Evolutionary conservation across 2,113 vertebrate species (phyloP).

Genomic region (Alexandromys fortis): DNA sequence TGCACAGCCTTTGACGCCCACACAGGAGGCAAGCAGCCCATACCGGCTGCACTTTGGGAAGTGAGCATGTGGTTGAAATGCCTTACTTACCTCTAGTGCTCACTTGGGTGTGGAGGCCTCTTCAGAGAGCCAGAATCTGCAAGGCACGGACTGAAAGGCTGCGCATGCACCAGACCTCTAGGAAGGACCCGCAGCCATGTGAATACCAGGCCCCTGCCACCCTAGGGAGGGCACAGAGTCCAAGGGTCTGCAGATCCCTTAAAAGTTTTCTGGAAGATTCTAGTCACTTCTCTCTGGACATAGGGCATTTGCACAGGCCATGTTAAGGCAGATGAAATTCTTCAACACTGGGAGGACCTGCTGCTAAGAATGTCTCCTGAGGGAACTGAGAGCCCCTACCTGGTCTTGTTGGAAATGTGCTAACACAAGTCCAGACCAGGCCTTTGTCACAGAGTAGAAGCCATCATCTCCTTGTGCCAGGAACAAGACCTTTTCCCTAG

Average conservation of each 20-base stretch:
- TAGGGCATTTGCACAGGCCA: not conserved
- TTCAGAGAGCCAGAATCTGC: not conserved
- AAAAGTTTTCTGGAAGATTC: not conserved
- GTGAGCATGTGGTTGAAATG: not conserved
- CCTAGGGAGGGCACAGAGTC: not conserved
- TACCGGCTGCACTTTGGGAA: not conserved
- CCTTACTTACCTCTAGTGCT: not conserved
- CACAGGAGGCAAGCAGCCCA: not conserved
- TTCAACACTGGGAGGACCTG: not conserved
- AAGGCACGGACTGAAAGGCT: not conserved
- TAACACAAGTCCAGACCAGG: not conserved
- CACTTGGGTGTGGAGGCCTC: not conserved
- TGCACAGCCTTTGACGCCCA: not conserved
- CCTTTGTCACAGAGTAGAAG: not conserved
- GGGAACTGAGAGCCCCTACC: not conserved
- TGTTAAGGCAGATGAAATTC: not conserved
- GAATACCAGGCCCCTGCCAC: not conserved
- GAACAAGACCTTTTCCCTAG: not conserved
- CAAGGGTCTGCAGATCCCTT: not conserved
- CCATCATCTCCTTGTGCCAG: not conserved
- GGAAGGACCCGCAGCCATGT: not conserved
- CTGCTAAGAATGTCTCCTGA: not conserved
- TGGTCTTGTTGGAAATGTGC: not conserved
- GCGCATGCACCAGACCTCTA: not conserved
- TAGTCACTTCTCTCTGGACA: not conserved